Base-by-base conservation (phyloP, 2,888 invertebrate genomes). In the Amphipyra berbera region DNA sequence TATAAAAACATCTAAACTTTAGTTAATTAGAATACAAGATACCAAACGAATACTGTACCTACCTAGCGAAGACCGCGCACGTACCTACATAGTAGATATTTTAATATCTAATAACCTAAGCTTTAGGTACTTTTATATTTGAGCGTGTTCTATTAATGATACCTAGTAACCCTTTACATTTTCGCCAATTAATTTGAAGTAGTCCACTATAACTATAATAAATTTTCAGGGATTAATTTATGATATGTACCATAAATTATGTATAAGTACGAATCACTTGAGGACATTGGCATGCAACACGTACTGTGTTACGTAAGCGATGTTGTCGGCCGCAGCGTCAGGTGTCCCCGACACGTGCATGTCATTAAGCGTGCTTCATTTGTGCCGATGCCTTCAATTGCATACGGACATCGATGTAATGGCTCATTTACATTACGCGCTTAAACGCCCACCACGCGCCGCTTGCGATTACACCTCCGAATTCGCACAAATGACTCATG, bases 371-470 rank as follows among this genome's bases (percentile, higher is more conserved):
- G 52, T 30, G 55, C 68, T 63, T 77, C 80, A 69, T 71, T 79
- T 79, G 61, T 69, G 79, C 49, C 68, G 54, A 68, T 69, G 65
- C 74, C 67, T 77, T 69, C 80, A 78, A 68, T 79, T 71, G 60
- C 80, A 77, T 64, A 55, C 61, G 64, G 73, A 64, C 61, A 63
- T 54, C 65, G 42, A 57, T 67, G 53, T 66, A 76, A 79, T 79
- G 59, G 54, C 60, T 66, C 73, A 79, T 77, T 65, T 68, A 65
- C 61, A 73, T 79, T 68, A 66, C 50, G 47, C 59, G 62, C 67
- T 76, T 72, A 72, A 68, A 63, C 58, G 60, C 47, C 56, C 66
- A 53, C 61, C 46, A 33, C 56, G n/a, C 46, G 42, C 35, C 35
- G 46, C 12, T 49, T 9, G 10, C 72, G 45, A 78, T 71, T 68